Percentiles rank a stretch among this genome's conserved stretches.
Evolutionary conservation across 2,888 invertebrate species (phyloP).

Genomic region (Rhodophaea formosa): DNA sequence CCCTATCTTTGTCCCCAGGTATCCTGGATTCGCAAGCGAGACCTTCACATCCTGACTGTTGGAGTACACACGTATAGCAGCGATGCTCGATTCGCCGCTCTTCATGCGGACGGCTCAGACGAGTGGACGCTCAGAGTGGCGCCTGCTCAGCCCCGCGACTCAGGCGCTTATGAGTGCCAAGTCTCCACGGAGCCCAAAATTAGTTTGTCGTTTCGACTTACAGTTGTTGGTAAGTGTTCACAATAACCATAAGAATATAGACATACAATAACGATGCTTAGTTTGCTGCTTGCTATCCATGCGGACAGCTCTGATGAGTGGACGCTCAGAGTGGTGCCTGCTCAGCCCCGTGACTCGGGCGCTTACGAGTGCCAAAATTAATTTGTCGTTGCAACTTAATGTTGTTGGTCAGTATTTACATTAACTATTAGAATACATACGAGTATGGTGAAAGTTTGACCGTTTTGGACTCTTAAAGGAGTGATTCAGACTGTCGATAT

Average conservation of each 20-base stretch:
- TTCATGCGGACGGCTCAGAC: conserved; percentile 83
- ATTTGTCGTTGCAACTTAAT: conserved; percentile 85
- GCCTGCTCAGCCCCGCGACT: conserved; percentile 86
- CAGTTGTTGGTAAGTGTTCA: conserved; percentile 86
- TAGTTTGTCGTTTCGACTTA: conserved; percentile 86
- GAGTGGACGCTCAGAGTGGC: conserved; percentile 83
- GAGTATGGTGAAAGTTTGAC: no score
- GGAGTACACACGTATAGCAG: conserved; percentile 84
- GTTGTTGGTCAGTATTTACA: no score
- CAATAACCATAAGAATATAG: conserved; percentile 12
- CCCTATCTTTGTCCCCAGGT: conserved; percentile 82
- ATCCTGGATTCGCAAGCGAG: conserved; percentile 92
- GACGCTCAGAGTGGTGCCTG: conserved; percentile 81
- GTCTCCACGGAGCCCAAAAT: conserved; percentile 95
- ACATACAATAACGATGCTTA: conserved; percentile 85
- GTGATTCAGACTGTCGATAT: no score
- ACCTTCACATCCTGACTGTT: conserved; percentile 86
- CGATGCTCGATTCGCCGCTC: conserved; percentile 83
- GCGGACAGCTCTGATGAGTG: conserved; percentile 84
- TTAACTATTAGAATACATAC: no score
- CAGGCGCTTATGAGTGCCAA: conserved; percentile 95
- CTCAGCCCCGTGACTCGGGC: conserved; percentile 89
- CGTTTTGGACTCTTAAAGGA: no score
- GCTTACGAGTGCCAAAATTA: conserved; percentile 96
- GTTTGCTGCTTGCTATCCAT: conserved; percentile 83